Conservation (phyloP, 1,140 invertebrate species). For the Triops cancriformis region DNA sequence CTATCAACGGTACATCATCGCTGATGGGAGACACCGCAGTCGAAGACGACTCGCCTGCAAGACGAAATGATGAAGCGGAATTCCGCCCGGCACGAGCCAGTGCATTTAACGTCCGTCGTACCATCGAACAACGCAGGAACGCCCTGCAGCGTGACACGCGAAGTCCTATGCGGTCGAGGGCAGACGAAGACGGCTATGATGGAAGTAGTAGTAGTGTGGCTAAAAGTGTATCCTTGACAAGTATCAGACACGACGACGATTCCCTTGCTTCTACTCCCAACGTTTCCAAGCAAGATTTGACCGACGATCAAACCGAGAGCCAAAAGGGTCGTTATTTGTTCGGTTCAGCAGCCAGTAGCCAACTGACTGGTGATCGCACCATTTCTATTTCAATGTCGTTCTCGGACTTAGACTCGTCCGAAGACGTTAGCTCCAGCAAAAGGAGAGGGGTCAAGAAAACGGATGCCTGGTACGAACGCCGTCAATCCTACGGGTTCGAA, state of each 20-base stretch:
- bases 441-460: conserved; percentile 5
- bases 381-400: conserved; percentile 27
- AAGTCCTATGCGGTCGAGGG: not conserved
- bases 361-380: not conserved
- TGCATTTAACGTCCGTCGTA: conserved; percentile 26
- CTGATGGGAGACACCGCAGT: not conserved
- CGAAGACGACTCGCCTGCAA: not conserved
- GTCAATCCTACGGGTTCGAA: conserved; percentile 27
- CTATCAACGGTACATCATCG: not conserved
- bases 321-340: conserved; percentile 19
- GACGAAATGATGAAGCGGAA: not conserved
- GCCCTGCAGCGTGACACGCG: not conserved
- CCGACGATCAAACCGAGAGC: not conserved
- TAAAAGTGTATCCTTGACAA: not conserved
- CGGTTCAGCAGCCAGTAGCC: conserved; percentile 19
- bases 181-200: not conserved
- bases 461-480: conserved; percentile 26
- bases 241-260: not conserved
- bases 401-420: conserved; percentile 24
- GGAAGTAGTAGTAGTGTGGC: not conserved
- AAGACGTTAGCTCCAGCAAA: not conserved
- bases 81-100: conserved; percentile 21
- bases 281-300: not conserved
- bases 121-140: conserved; percentile 24
- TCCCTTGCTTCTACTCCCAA: not conserved